Conservation (phyloP, 2,888 invertebrate genomes). For the Agrilus biguttatus region DNA sequence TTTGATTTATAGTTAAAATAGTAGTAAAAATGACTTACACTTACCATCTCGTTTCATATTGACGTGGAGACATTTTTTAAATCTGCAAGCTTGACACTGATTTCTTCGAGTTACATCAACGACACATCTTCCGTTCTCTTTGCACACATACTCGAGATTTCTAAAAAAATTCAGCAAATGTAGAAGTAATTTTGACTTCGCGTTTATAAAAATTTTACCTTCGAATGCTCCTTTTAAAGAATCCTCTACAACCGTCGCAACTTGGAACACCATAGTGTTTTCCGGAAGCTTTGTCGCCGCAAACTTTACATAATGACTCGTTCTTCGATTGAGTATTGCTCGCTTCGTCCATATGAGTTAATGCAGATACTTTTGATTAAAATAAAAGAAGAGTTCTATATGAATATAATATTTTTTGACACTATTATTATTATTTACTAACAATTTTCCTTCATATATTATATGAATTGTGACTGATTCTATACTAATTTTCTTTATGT, state of each 20-base stretch:
- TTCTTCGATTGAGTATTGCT: slow-evolving; percentile 25
- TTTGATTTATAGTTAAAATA: no score
- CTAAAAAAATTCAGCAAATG: slow-evolving; percentile 31
- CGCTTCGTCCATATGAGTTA: slow-evolving; percentile 24
- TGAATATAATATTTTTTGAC: no score
- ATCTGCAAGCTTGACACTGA: slow-evolving; percentile 89
- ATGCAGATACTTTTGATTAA: no score
- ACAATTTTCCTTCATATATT: no score
- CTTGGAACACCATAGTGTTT: slow-evolving; percentile 86
- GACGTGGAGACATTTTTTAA: slow-evolving; percentile 77
- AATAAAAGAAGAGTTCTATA: background rate
- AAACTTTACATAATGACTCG: slow-evolving; percentile 65
- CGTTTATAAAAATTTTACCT: slow-evolving; percentile 36
- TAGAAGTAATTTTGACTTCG: background rate
- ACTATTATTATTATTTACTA: no score
- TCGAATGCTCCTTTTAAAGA: slow-evolving; percentile 86
- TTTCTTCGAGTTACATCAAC: slow-evolving; percentile 86
- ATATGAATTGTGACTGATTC: no score
- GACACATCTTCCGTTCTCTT: slow-evolving; percentile 73
- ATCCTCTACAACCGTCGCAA: slow-evolving; percentile 82
- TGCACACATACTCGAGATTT: slow-evolving; percentile 82
- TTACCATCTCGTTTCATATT: slow-evolving; percentile 92
- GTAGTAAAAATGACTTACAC: slow-evolving; percentile 15
- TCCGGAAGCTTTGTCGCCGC: slow-evolving; percentile 74
- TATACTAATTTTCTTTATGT: no score